A percentile compares a stretch with the other conserved stretches of the same genome.
phyloP scores from a whole-genome alignment of 2,888 invertebrate species.

The Gasteruption jaculator region DNA sequence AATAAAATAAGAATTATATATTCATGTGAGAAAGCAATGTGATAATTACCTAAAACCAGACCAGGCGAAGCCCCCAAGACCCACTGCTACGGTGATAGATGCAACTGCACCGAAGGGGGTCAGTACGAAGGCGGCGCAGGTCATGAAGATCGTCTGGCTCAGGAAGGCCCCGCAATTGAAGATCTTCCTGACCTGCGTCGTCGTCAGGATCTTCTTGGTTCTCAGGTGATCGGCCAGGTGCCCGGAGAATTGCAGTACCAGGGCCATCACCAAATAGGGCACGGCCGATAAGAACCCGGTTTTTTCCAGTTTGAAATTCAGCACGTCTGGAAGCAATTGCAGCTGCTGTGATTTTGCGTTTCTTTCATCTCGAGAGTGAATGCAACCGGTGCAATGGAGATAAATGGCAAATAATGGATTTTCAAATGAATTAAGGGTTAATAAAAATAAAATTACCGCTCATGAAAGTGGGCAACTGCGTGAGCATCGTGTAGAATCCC shows the following conservation, averaged over 20 bases:
- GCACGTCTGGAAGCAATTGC: conserved; percentile 61
- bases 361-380: too few relatives aligned
- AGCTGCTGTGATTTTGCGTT: too few relatives aligned
- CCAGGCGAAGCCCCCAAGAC: conserved; percentile 90
- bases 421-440: not conserved
- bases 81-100: conserved; percentile 84
- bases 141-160: conserved; percentile 82
- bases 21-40: conserved; percentile 18
- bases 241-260: conserved; percentile 75
- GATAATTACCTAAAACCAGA: conserved; percentile 74
- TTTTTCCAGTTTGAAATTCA: conserved; percentile 69
- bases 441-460: conserved; percentile 57
- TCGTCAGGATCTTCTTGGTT: conserved; percentile 60
- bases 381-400: too few relatives aligned
- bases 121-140: conserved; percentile 71
- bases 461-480: conserved; percentile 79
- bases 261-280: conserved; percentile 85
- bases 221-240: conserved; percentile 78
- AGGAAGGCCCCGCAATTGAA: conserved; percentile 75
- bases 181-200: conserved; percentile 67
- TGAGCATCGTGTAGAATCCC: conserved; percentile 84
- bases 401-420: not conserved
- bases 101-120: conserved; percentile 67
- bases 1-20: too few relatives aligned
- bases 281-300: conserved; percentile 82